Percentiles rank a stretch among this genome's conserved stretches.
These are phyloP conservation scores for Lota lota DNA, from an alignment of 2,113 vertebrate genomes.

Conservation along the genomic window DNA sequence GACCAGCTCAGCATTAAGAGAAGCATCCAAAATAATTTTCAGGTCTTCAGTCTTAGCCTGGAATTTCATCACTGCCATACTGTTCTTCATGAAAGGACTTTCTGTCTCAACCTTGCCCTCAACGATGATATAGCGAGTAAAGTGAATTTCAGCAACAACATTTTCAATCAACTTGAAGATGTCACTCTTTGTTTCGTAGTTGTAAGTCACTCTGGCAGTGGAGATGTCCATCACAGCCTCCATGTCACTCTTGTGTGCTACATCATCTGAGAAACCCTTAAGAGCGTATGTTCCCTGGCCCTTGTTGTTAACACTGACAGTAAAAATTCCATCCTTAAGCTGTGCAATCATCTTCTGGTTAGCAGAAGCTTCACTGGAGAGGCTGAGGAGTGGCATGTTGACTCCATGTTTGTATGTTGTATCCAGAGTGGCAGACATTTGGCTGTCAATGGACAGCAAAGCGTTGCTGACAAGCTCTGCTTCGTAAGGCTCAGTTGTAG, in stretches of 20 bases:
- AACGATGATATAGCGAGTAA: conserved; percentile 68
- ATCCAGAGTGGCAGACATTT: conserved; percentile 70
- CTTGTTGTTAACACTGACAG: conserved; percentile 67
- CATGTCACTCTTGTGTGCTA: conserved; percentile 74
- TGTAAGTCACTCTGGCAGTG: conserved; percentile 66
- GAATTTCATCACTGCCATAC: conserved; percentile 72
- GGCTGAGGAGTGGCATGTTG: conserved; percentile 72
- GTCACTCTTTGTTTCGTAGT: conserved; percentile 73
- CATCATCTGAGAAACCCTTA: conserved; percentile 75
- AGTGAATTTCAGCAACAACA: conserved; percentile 69
- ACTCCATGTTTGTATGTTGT: conserved; percentile 79
- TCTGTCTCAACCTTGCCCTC: conserved; percentile 77
- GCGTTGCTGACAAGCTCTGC: conserved; percentile 72
- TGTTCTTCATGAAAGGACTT: conserved; percentile 75
- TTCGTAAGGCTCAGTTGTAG: conserved; percentile 71
- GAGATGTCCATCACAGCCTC: conserved; percentile 69
- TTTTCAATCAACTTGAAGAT: conserved; percentile 77
- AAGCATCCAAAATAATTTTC: conserved; percentile 75
- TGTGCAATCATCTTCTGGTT: conserved; percentile 71
- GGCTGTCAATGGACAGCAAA: conserved; percentile 67
- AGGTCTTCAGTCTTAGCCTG: conserved; percentile 66
- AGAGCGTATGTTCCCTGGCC: conserved; percentile 77
- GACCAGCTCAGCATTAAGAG: conserved; percentile 73
- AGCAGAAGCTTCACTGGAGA: conserved; percentile 75
- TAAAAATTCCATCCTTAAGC: conserved; percentile 65